Evolutionary conservation across 2,113 vertebrate species (phyloP), one percentile per base, ranked within the genome.

Genomic region (Actenoides lindsayi): DNA sequence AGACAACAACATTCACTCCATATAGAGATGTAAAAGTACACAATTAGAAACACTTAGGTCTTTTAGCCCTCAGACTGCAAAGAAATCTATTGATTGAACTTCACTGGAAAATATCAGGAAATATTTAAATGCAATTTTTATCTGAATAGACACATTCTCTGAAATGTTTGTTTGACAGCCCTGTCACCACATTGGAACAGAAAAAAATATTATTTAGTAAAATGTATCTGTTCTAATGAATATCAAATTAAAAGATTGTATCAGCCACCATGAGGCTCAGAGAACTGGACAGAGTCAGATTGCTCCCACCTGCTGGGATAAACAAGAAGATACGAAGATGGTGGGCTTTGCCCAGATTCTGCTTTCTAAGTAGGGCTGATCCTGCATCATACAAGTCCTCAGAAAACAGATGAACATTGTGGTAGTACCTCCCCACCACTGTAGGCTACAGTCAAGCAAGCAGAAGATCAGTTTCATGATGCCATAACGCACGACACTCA

Each of bases 401-500:
- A 56, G 56, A 31, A 86, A 79, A 60, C 8, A 75, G 41, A 54
- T 7, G 8, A 31, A 30, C 16, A 4, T 3, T 16, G n/a, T 57
- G 79, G 80, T 8, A 63, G 14, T 14, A 15, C 18, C 37, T 77
- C 33, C 16, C n/a, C 21, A 17, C 8, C 21, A 30, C 2, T 0
- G 54, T 21, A 64, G 24, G 39, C 24, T 80, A 41, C 59, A 73
- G 59, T 39, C 10, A 0, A 18, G 48, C 27, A 33, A 68, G 63
- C 74, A n/a, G 44, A 68, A 51, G 57, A 71, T 59, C 0, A 0
- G n/a, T 37, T 57, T 78, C 0, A 1, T 44, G 42, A 33, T 39
- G 56, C 14, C 10, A 8, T 63, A 42, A 28, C 0, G 1, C 33
- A 44, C 0, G 1, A 21, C 19, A 42, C 4, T 15, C 14, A 23